phyloP scores from a whole-genome alignment of 1,140 invertebrate genomes.

The Popillia japonica region DNA sequence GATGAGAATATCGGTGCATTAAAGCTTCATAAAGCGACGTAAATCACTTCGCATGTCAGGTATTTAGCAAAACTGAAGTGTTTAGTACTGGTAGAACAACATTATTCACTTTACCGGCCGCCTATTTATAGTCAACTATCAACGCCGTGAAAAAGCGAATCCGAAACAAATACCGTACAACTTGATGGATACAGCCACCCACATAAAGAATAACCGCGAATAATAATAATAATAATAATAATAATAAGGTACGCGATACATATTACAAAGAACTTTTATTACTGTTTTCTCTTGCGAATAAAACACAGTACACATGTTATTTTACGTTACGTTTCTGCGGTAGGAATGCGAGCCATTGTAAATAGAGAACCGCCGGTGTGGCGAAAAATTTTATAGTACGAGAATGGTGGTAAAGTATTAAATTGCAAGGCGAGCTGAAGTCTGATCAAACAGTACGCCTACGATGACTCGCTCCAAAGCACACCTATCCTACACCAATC shows the following conservation, averaged over 20 bases:
- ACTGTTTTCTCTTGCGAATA: neutral
- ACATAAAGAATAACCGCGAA: neutral
- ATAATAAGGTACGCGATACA: neutral
- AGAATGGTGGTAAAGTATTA: constrained; percentile 30
- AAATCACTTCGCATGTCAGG: neutral
- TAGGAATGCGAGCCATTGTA: constrained; percentile 16
- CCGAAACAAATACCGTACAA: constrained; percentile 13
- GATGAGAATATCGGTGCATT: no score
- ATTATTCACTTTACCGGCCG: neutral
- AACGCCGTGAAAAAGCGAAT: constrained; percentile 1
- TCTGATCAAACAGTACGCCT: constrained; percentile 24
- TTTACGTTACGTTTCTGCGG: neutral
- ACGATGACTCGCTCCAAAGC: constrained; percentile 5
- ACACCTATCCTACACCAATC: constrained; percentile 31
- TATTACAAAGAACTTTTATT: constrained; percentile 19
- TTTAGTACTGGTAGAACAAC: neutral
- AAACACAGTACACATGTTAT: neutral
- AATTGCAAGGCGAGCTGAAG: constrained; percentile 22
- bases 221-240: no score
- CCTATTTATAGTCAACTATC: neutral
- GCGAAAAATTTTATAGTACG: constrained; percentile 23
- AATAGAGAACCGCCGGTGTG: neutral
- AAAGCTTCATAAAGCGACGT: no score
- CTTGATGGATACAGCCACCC: constrained; percentile 21
- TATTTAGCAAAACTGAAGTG: neutral